A percentile compares a stretch with the other conserved stretches of the same genome.
Conservation (phyloP, 2,888 invertebrate species). For the Malthinus seriepunctatus region DNA sequence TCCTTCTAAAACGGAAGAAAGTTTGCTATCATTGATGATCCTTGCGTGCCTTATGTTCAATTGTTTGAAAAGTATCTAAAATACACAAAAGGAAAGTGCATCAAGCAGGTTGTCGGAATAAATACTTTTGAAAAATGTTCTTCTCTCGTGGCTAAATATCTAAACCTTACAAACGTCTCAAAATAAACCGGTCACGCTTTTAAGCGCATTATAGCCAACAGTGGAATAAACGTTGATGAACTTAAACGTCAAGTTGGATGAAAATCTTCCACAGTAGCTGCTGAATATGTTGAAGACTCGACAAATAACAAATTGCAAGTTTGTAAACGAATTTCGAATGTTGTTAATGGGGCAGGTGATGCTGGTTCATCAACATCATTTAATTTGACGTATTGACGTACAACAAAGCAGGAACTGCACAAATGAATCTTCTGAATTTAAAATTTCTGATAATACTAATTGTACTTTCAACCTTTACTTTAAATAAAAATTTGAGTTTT, state of each 20-base stretch:
- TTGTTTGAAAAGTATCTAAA: background rate
- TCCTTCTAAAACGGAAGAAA: background rate
- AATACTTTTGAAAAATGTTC: background rate
- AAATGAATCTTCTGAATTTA: too few relatives aligned
- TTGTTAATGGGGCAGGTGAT: too few relatives aligned
- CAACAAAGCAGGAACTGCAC: too few relatives aligned
- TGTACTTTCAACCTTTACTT: too few relatives aligned
- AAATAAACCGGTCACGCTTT: background rate
- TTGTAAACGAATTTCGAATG: too few relatives aligned
- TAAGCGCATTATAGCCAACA: conserved; percentile 4
- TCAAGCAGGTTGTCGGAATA: background rate
- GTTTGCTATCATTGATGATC: too few relatives aligned
- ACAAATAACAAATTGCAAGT: too few relatives aligned
- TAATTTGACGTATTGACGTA: too few relatives aligned
- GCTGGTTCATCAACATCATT: too few relatives aligned
- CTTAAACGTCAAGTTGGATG: conserved; percentile 13
- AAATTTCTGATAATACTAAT: too few relatives aligned
- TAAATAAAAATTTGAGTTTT: too few relatives aligned
- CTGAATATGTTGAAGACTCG: conserved; percentile 3
- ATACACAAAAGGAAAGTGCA: background rate
- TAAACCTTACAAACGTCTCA: too few relatives aligned
- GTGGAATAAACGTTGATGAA: conserved; percentile 10
- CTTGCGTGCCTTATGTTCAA: background rate
- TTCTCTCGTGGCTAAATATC: background rate
- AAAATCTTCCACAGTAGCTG: conserved; percentile 8